Conservation (phyloP, 1,140 invertebrate genomes). For the Drosophila erecta region DNA sequence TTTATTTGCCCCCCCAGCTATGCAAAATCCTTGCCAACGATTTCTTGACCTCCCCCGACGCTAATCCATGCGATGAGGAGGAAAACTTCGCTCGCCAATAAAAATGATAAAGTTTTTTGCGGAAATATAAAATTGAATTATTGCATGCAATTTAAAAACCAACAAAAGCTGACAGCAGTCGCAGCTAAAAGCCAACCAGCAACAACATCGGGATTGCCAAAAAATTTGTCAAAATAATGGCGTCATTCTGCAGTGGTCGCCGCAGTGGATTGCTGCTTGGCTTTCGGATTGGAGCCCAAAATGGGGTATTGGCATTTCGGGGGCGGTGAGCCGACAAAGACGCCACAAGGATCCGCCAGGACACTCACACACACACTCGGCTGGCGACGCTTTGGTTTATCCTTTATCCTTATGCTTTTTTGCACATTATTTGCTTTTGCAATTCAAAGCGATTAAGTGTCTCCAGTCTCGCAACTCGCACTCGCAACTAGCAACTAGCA, state of each 20-base stretch:
- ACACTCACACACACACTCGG: conserved; percentile 30
- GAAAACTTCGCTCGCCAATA: conserved; percentile 62
- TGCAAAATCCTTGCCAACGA: conserved; percentile 47
- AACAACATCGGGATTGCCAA: conserved; percentile 75
- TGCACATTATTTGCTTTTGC: conserved; percentile 83
- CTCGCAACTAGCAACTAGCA: conserved; percentile 29
- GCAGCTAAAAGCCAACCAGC: conserved; percentile 68
- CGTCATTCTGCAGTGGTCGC: conserved; percentile 80
- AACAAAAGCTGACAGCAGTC: conserved; percentile 79
- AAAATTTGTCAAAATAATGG: conserved; percentile 84
- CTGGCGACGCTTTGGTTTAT: conserved; percentile 79
- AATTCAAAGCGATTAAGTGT: conserved; percentile 83
- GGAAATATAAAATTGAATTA: conserved; percentile 84
- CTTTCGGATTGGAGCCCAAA: neutral
- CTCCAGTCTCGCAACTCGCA: conserved; percentile 39
- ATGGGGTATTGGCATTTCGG: conserved; percentile 11
- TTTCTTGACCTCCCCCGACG: conserved; percentile 32
- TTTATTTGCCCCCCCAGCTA: conserved; percentile 11
- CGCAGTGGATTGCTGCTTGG: conserved; percentile 27
- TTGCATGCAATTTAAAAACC: conserved; percentile 82
- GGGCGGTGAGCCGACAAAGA: conserved; percentile 65
- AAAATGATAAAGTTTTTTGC: conserved; percentile 79
- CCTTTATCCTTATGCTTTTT: conserved; percentile 82
- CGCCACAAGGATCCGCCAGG: conserved; percentile 70
- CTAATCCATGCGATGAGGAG: conserved; percentile 19